Percentiles rank a stretch among this genome's conserved stretches.
Conservation (phyloP, 1,140 invertebrate species). For the Drosophila azteca region DNA sequence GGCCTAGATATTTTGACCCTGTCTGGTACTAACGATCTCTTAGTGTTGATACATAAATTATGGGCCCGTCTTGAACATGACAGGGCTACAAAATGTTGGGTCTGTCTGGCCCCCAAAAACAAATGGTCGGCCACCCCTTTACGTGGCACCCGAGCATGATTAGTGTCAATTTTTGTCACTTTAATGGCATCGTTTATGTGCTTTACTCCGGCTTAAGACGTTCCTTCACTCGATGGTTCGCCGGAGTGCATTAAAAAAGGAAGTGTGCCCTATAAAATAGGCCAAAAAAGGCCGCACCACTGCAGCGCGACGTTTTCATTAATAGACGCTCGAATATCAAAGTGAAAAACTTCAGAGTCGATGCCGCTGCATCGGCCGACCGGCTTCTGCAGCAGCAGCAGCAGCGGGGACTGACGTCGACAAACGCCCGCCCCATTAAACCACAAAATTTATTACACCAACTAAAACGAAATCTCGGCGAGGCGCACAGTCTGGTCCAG, state of each 20-base stretch:
- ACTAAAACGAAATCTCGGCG: conserved; percentile 80
- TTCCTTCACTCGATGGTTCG: conserved; percentile 8
- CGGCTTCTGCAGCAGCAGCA: neutral
- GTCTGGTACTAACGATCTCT: conserved; percentile 44
- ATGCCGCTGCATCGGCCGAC: conserved; percentile 49
- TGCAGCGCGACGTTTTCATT: conserved; percentile 68
- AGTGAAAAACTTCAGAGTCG: conserved; percentile 74
- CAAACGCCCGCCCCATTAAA: conserved; percentile 78
- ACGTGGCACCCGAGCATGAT: conserved; percentile 70
- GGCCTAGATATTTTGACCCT: conserved; percentile 3
- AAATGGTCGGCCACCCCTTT: conserved; percentile 67
- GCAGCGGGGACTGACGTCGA: conserved; percentile 34
- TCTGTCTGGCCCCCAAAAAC: conserved; percentile 21
- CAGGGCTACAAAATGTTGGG: conserved; percentile 63
- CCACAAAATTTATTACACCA: conserved; percentile 81
- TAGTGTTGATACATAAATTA: conserved; percentile 72
- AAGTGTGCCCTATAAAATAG: conserved; percentile 78
- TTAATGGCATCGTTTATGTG: conserved; percentile 73
- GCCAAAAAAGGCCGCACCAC: conserved; percentile 57
- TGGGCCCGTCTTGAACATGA: conserved; percentile 55
- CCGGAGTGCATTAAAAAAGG: conserved; percentile 68
- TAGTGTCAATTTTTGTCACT: conserved; percentile 81
- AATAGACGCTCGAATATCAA: conserved; percentile 81
- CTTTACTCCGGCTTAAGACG: conserved; percentile 18
- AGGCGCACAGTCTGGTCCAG: conserved; percentile 27